Conservation (phyloP, 2,797 vertebrate genomes). For the Podargus strigoides region DNA sequence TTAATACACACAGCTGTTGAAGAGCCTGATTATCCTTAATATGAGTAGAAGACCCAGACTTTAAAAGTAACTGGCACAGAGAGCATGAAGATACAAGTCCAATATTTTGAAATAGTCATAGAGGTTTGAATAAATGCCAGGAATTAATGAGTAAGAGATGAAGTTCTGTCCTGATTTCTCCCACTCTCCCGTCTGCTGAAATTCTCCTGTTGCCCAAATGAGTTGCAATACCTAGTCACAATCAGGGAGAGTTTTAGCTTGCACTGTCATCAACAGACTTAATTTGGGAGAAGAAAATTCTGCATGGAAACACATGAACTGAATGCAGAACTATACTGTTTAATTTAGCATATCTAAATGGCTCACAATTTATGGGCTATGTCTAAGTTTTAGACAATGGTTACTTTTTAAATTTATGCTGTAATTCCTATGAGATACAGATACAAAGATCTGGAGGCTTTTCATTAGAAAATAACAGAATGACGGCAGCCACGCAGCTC, state of each 20-base stretch:
- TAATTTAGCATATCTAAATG: neutral
- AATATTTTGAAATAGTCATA: slow-evolving; percentile 52
- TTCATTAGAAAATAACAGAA: neutral
- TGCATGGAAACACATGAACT: slow-evolving; percentile 13
- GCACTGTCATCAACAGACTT: slow-evolving; percentile 20
- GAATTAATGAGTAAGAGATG: slow-evolving; percentile 50
- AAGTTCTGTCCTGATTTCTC: slow-evolving; percentile 47
- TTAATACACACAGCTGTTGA: slow-evolving; percentile 46
- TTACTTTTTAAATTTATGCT: neutral
- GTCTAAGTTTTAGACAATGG: neutral
- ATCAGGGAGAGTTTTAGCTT: neutral
- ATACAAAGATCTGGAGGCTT: neutral
- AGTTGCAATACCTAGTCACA: slow-evolving; percentile 19
- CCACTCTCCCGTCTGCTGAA: slow-evolving; percentile 49
- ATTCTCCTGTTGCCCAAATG: slow-evolving; percentile 6
- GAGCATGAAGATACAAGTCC: slow-evolving; percentile 27
- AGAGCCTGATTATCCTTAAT: slow-evolving; percentile 7
- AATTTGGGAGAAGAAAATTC: slow-evolving; percentile 2
- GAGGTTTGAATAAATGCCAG: slow-evolving; percentile 55
- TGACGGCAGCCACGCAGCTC: neutral
- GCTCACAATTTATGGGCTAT: neutral
- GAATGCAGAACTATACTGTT: neutral
- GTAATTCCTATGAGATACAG: neutral
- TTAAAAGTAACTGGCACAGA: slow-evolving; percentile 35
- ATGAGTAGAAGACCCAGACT: neutral